Evolutionary conservation across 2,888 invertebrate genomes (phyloP).

Genomic region (Pandemis cinnamomeana): DNA sequence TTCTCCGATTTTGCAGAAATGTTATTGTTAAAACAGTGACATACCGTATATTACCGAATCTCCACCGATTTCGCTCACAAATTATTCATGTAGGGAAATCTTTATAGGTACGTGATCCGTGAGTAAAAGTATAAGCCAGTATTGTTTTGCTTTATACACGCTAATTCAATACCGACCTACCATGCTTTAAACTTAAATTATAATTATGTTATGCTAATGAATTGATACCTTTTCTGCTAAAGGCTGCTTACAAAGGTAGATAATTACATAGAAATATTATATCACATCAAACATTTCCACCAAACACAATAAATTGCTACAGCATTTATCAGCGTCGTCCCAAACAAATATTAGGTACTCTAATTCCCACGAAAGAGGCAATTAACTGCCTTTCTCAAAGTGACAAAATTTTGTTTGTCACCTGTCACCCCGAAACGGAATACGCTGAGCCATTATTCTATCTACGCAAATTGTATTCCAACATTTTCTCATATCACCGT

Average conservation of each 20-base stretch:
- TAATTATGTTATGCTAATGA: too few relatives aligned
- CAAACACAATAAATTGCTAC: not conserved
- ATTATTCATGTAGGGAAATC: too few relatives aligned
- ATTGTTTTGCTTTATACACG: too few relatives aligned
- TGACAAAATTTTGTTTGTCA: slow-evolving; percentile 28
- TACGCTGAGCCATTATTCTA: slow-evolving; percentile 28
- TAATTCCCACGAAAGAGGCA: slow-evolving; percentile 11
- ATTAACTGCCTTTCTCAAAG: slow-evolving; percentile 15
- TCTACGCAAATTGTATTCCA: slow-evolving; percentile 34
- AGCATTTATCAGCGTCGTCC: not conserved
- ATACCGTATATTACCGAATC: not conserved
- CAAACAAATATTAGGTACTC: not conserved
- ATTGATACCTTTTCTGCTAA: too few relatives aligned
- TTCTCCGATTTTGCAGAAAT: not conserved
- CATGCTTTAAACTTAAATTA: too few relatives aligned
- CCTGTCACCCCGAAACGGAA: slow-evolving; percentile 24
- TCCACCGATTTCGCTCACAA: not conserved
- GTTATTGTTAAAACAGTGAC: not conserved
- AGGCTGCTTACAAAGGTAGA: too few relatives aligned
- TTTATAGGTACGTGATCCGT: too few relatives aligned
- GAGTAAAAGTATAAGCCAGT: too few relatives aligned
- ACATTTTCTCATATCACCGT: slow-evolving; percentile 39
- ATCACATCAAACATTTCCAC: not conserved
- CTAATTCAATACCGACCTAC: too few relatives aligned
- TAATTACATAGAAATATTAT: too few relatives aligned